These are phyloP conservation scores for Pangasius larnaudii DNA, from an alignment of 2,797 vertebrate species.

Conservation along the genomic window DNA sequence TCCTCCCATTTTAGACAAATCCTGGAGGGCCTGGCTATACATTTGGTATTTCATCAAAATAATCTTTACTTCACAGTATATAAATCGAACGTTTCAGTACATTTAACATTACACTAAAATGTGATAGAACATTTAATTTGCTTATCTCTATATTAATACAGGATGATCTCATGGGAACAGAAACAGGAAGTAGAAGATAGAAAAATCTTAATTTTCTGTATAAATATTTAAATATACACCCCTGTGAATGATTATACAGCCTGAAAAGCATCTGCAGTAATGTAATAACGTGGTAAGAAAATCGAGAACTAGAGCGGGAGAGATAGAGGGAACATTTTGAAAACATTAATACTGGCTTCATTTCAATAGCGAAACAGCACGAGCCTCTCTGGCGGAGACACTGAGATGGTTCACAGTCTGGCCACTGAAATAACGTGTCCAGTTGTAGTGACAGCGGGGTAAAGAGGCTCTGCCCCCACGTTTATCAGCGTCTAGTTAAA, in stretches of 20 bases:
- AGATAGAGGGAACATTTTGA: conserved; percentile 59
- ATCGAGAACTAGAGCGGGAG: conserved; percentile 40
- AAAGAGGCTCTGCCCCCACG: conserved; percentile 34
- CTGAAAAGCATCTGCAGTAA: conserved; percentile 68
- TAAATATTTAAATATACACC: conserved; percentile 81
- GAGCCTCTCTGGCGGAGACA: conserved; percentile 15
- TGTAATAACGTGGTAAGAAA: conserved; percentile 60
- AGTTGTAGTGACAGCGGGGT: conserved; percentile 62
- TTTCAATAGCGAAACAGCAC: conserved; percentile 38
- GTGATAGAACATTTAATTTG: conserved; percentile 71
- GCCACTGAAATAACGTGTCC: conserved; percentile 67
- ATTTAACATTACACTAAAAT: conserved; percentile 62
- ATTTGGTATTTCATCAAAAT: conserved; percentile 72
- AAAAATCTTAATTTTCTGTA: conserved; percentile 73
- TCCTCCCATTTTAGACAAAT: conserved; percentile 39
- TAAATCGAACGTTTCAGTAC: conserved; percentile 69
- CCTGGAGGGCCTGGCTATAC: conserved; percentile 62
- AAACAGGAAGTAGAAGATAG: conserved; percentile 66
- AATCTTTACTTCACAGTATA: conserved; percentile 76
- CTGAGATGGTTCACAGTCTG: conserved; percentile 48
- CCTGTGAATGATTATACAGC: conserved; percentile 67
- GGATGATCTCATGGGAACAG: conserved; percentile 65
- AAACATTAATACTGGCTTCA: conserved; percentile 65
- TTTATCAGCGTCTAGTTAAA: conserved; percentile 63
- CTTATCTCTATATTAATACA: conserved; percentile 66